A percentile compares a stretch with the other conserved stretches of the same genome.
Evolutionary conservation across 2,797 vertebrate species (phyloP).

Genomic region (Oreochromis grahami): DNA sequence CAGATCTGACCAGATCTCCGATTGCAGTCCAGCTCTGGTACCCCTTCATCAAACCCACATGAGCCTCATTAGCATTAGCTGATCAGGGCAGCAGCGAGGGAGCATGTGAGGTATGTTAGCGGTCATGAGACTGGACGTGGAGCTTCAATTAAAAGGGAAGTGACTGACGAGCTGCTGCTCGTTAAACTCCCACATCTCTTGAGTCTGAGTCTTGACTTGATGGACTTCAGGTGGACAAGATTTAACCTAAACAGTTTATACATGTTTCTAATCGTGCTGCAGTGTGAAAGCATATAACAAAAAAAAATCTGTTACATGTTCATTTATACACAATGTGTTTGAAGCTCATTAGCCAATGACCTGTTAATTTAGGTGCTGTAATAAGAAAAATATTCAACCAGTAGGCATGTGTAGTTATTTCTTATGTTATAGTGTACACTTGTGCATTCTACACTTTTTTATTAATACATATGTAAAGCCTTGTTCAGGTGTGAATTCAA

Average conservation of each 20-base stretch:
- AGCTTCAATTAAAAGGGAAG: constrained; percentile 5
- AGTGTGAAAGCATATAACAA: not conserved
- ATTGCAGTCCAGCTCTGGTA: not conserved
- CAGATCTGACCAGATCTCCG: not conserved
- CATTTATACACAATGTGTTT: not conserved
- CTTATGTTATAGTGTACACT: not conserved
- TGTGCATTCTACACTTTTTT: not conserved
- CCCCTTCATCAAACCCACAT: constrained; percentile 27
- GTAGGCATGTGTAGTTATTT: not conserved
- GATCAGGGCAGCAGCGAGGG: constrained; percentile 26
- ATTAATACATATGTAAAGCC: not conserved
- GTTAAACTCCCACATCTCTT: constrained; percentile 9
- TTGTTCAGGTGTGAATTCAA: not conserved
- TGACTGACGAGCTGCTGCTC: constrained; percentile 10
- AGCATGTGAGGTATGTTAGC: constrained; percentile 49
- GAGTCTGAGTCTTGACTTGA: not conserved
- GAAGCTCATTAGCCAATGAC: not conserved
- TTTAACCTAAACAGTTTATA: not conserved
- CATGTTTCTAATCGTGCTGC: not conserved
- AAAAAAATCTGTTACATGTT: not conserved
- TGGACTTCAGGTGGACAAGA: not conserved
- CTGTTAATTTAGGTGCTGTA: not conserved
- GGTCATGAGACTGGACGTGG: constrained; percentile 42
- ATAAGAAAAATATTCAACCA: not conserved
- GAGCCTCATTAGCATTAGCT: constrained; percentile 47